Percentiles rank a stretch among this genome's conserved stretches.
phyloP scores from a whole-genome alignment of 2,113 vertebrate genomes.

The Rhynchopsitta pachyrhyncha region DNA sequence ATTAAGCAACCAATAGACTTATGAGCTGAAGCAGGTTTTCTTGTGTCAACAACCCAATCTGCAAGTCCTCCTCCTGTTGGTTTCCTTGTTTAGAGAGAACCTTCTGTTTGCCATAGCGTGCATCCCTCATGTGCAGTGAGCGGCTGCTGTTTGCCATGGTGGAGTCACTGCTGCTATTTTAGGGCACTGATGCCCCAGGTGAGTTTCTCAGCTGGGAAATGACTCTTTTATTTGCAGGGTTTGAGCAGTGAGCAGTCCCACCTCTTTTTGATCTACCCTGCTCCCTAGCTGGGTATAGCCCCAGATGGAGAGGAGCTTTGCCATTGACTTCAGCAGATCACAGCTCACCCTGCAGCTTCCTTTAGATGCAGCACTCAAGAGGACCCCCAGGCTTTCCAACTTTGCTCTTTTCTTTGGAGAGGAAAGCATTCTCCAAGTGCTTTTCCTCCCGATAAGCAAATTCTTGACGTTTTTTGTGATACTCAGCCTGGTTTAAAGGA shows the following conservation, averaged over 20 bases:
- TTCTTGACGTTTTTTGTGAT: neutral
- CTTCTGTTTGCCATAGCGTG: neutral
- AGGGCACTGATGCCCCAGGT: neutral
- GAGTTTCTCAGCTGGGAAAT: neutral
- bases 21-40: neutral
- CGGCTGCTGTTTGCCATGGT: accelerated
- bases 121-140: neutral
- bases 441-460: neutral
- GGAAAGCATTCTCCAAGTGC: neutral
- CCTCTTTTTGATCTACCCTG: neutral
- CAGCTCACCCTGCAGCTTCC: neutral
- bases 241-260: neutral
- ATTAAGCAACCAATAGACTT: neutral
- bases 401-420: neutral
- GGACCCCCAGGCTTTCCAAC: neutral
- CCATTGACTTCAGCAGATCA: neutral
- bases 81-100: neutral
- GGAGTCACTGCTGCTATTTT: neutral
- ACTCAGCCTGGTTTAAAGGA: neutral
- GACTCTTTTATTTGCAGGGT: neutral
- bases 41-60: neutral
- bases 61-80: neutral
- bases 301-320: neutral
- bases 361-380: neutral
- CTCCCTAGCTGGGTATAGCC: neutral